phyloP scores from a whole-genome alignment of 2,113 vertebrate genomes.

The Pycnonotus jocosus region DNA sequence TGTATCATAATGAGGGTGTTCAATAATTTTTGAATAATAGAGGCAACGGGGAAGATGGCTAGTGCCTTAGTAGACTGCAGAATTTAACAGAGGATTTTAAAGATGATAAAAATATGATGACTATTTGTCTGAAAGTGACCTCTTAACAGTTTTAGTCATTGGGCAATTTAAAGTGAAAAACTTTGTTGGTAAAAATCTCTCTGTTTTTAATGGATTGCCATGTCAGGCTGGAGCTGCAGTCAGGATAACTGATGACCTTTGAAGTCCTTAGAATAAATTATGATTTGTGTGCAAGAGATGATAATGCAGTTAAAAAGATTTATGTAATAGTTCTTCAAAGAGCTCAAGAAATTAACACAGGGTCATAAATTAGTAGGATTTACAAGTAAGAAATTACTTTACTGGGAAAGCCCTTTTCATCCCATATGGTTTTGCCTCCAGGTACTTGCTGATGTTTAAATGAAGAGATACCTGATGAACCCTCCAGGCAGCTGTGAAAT shows the following conservation, averaged over 20 bases:
- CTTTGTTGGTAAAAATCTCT: not conserved
- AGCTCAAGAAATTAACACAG: slow-evolving; percentile 47
- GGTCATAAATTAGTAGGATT: slow-evolving; percentile 61
- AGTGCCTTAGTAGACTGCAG: not conserved
- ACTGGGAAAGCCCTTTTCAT: slow-evolving; percentile 32
- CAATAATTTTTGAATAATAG: not conserved
- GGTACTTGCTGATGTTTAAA: slow-evolving; percentile 1
- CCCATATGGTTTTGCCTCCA: not conserved
- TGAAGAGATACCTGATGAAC: slow-evolving; percentile 13
- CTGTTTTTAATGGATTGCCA: slow-evolving; percentile 35
- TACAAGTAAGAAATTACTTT: slow-evolving; percentile 53
- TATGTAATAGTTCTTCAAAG: slow-evolving; percentile 67
- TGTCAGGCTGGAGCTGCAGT: slow-evolving; percentile 22
- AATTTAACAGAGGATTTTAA: slow-evolving; percentile 7
- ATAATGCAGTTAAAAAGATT: slow-evolving; percentile 71
- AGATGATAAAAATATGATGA: slow-evolving; percentile 2
- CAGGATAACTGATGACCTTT: slow-evolving; percentile 63
- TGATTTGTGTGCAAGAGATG: slow-evolving; percentile 61
- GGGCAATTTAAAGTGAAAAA: slow-evolving; percentile 32
- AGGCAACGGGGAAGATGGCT: not conserved
- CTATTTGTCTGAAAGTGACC: not conserved
- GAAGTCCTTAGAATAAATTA: slow-evolving; percentile 61
- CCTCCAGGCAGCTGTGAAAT: slow-evolving; percentile 16
- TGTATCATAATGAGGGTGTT: not conserved
- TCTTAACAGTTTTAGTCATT: slow-evolving; percentile 5